A percentile compares a stretch with the other conserved stretches of the same genome.
phyloP scores from a whole-genome alignment of 2,113 vertebrate species.

The Gorsachius goisagi region DNA sequence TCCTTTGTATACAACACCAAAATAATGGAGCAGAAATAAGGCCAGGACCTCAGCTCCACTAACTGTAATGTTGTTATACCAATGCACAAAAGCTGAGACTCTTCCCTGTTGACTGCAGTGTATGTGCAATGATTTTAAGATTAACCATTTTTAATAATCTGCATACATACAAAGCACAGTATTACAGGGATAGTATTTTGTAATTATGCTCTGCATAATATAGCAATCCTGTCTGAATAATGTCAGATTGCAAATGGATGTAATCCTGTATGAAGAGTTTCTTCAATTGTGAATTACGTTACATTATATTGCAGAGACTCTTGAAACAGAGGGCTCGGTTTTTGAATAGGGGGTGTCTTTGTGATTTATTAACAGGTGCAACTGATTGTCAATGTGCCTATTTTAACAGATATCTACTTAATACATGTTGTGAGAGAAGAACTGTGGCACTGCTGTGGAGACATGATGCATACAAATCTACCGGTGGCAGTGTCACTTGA shows the following conservation, averaged over 20 bases:
- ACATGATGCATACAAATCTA: not conserved
- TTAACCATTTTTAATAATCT: conserved; percentile 71
- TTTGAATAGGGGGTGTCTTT: not conserved
- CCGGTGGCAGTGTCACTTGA: not conserved
- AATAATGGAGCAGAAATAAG: conserved; percentile 42
- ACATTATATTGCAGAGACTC: conserved; percentile 20
- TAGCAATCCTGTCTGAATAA: conserved; percentile 66
- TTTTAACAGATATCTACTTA: not conserved
- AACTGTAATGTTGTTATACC: not conserved
- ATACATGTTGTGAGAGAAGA: not conserved
- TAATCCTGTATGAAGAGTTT: conserved; percentile 61
- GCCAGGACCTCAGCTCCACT: not conserved
- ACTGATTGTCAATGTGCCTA: not conserved
- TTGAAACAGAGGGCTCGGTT: conserved; percentile 20
- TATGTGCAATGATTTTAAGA: conserved; percentile 71
- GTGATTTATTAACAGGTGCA: conserved; percentile 42
- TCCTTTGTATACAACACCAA: not conserved
- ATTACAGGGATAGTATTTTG: conserved; percentile 49
- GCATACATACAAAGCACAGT: conserved; percentile 48
- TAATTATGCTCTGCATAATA: conserved; percentile 69
- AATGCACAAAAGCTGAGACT: not conserved
- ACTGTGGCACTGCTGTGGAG: not conserved
- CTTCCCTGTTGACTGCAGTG: conserved; percentile 23
- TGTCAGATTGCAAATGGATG: conserved; percentile 63
- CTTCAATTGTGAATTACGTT: conserved; percentile 44